Percentiles rank a stretch among this genome's conserved stretches.
phyloP scores from a whole-genome alignment of 2,797 vertebrate species.

The Malurus leucopterus region DNA sequence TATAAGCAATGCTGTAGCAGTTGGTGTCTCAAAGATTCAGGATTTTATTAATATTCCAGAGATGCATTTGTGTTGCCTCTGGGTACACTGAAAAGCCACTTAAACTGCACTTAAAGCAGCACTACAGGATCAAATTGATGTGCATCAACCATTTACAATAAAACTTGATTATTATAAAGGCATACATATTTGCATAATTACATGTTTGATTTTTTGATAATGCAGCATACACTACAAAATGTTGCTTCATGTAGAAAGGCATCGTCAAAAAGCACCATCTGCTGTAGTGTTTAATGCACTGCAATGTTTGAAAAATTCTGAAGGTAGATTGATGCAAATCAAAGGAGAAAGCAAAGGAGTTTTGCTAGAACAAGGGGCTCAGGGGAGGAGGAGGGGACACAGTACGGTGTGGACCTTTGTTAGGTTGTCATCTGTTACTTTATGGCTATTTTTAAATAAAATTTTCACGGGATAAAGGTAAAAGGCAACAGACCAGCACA shows the following conservation, averaged over 20 bases:
- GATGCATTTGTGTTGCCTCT: conserved; percentile 84
- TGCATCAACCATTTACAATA: conserved; percentile 86
- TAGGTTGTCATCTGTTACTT: neutral
- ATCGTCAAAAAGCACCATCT: conserved; percentile 82
- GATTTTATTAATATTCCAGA: conserved; percentile 85
- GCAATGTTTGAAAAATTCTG: conserved; percentile 67
- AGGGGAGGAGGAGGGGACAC: neutral
- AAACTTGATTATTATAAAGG: conserved; percentile 88
- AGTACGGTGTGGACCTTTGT: neutral
- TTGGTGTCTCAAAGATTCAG: conserved; percentile 82
- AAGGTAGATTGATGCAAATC: conserved; percentile 64
- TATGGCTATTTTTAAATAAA: conserved; percentile 31
- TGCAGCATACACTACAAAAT: conserved; percentile 76
- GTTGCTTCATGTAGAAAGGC: conserved; percentile 72
- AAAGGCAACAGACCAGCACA: neutral
- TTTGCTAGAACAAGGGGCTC: conserved; percentile 43
- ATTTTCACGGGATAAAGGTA: neutral
- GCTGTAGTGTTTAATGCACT: conserved; percentile 76
- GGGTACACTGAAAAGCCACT: conserved; percentile 85
- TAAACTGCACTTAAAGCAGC: conserved; percentile 85
- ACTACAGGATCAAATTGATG: conserved; percentile 86
- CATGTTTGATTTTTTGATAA: conserved; percentile 86
- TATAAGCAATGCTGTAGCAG: conserved; percentile 76
- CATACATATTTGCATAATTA: conserved; percentile 86
- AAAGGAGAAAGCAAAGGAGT: conserved; percentile 59